Percentiles rank a stretch among this genome's conserved stretches.
Evolutionary conservation across 1,140 invertebrate genomes (phyloP).

Genomic region (Dreissena polymorpha): DNA sequence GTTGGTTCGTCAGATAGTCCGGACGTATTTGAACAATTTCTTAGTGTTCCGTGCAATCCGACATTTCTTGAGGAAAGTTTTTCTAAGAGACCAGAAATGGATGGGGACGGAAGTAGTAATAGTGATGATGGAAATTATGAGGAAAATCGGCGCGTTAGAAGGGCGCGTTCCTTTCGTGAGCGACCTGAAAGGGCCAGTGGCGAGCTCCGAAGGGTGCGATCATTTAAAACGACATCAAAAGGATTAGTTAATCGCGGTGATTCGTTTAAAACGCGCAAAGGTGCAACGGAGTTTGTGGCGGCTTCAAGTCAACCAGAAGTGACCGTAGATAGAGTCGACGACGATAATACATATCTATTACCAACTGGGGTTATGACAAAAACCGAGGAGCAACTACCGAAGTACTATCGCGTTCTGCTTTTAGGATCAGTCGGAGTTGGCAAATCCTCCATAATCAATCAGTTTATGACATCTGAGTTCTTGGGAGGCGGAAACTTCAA

Average conservation of each 20-base stretch:
- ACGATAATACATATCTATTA: neutral
- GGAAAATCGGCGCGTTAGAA: slow-evolving; percentile 3
- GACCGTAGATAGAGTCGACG: neutral
- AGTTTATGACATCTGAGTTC: slow-evolving; percentile 96
- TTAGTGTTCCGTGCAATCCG: neutral
- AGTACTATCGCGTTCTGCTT: slow-evolving; percentile 87
- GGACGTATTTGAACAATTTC: neutral
- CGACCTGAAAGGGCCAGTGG: slow-evolving; percentile 28
- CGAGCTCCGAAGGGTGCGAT: slow-evolving; percentile 84
- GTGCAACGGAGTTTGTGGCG: neutral
- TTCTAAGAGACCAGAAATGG: neutral
- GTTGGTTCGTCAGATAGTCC: neutral
- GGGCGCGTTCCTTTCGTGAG: slow-evolving; percentile 30
- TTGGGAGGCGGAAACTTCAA: slow-evolving; percentile 91
- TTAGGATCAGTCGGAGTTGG: slow-evolving; percentile 92
- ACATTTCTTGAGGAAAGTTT: neutral
- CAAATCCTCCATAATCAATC: slow-evolving; percentile 91
- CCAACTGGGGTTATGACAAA: neutral
- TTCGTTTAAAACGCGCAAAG: slow-evolving; percentile 83
- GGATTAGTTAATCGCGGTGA: slow-evolving; percentile 93
- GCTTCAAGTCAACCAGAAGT: too few relatives aligned
- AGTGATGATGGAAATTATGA: neutral
- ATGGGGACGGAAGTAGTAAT: neutral
- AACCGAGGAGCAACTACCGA: neutral
- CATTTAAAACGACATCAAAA: slow-evolving; percentile 93